Evolutionary conservation across 2,888 invertebrate genomes (phyloP), one percentile per base, ranked within the genome.

Genomic region (Rotaria macrura): DNA sequence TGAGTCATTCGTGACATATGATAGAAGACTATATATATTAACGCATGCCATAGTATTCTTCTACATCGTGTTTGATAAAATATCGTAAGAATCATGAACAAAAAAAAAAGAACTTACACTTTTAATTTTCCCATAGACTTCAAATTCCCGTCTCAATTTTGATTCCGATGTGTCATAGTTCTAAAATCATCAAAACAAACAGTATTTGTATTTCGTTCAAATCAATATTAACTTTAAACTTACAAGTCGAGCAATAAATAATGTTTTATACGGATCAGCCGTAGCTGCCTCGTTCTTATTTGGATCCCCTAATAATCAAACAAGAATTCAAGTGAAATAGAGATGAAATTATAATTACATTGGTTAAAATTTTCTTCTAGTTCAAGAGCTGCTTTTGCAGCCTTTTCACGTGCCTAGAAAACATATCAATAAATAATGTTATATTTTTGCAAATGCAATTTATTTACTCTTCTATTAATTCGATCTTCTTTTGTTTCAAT

Each of bases 91-190:
- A 12, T 12, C 17, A 17, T 17, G 14, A 14, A 17, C 9, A 49
- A 49, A 47, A 47, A 6, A 47, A 47, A 47, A 47, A 47, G 47
- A 86, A 88, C 90, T 91, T 91, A 96, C 96, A 93, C 96, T 97
- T 93, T 96, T 96, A 88, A 99, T 96, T 20, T 96, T 93, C 29
- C 99, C 99, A 91, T 97, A 99, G 40, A 95, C 94, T 92, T 99
- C 99, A 92, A 99, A 99, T 91, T 99, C 99, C 92, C 98, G 93
- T 87, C 97, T 92, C 34, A 99, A 92, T 90, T 99, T 99, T 0
- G 97, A 96, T 91, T 99, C 99, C 0, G 98, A 97, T 1, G 98
- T 96, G 91, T 99, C 99, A 92, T 96, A 99, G 91, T 98, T 99
- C 96, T 96, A 92, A 87, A 83, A n/a, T n/a, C n/a, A 83, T n/a